Percentiles rank a stretch among this genome's conserved stretches.
phyloP scores from a whole-genome alignment of 2,888 invertebrate genomes.

The Caenorhabditis drosophilae region DNA sequence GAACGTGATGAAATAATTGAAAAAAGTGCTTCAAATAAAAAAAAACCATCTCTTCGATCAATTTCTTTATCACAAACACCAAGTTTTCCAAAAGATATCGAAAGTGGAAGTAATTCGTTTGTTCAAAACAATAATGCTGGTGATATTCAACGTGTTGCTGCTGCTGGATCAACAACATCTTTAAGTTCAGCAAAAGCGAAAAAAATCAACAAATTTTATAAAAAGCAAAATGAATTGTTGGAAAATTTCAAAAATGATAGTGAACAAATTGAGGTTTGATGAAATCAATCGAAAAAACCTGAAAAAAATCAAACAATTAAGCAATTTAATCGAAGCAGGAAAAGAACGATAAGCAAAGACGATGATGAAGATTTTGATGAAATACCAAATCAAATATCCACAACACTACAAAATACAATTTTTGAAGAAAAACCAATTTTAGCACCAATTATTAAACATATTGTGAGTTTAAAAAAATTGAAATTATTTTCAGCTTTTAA shows the following conservation, averaged over 20 bases:
- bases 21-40: neutral
- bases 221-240: constrained; percentile 64
- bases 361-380: constrained; percentile 15
- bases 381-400: neutral
- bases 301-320: constrained; percentile 3
- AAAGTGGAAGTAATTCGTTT: constrained; percentile 16
- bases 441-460: constrained; percentile 34
- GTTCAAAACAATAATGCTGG: constrained; percentile 24
- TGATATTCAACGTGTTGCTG: constrained; percentile 19
- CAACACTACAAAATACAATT: constrained; percentile 7
- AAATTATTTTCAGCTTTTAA: too few species aligned
- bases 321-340: constrained; percentile 34
- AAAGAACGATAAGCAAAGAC: constrained; percentile 34
- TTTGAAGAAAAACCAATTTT: constrained; percentile 9
- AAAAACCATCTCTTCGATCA: constrained; percentile 26
- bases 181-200: constrained; percentile 35
- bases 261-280: constrained; percentile 58
- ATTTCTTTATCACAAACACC: constrained; percentile 26
- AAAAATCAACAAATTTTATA: constrained; percentile 64
- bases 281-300: neutral
- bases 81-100: constrained; percentile 14
- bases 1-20: constrained; percentile 27
- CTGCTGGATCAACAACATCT: constrained; percentile 28
- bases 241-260: constrained; percentile 66
- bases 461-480: constrained; percentile 8